These are phyloP conservation scores for Drosophila pegasa DNA, from an alignment of 2,888 invertebrate species.

Conservation along the genomic window DNA sequence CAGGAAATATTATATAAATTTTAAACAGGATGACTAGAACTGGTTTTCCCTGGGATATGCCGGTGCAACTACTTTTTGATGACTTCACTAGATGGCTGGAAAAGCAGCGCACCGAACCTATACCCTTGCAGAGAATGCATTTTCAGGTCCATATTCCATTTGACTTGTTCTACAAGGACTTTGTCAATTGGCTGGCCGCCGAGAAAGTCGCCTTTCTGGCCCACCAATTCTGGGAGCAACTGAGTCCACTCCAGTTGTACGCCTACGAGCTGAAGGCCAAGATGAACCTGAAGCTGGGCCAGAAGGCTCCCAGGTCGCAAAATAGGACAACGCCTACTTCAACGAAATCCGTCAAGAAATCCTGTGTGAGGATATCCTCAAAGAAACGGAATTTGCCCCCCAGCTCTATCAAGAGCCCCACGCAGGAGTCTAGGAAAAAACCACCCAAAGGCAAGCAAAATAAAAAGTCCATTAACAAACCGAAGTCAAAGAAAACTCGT, in stretches of 20 bases:
- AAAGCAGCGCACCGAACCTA: not conserved
- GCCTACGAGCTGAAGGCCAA: not conserved
- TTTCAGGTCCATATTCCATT: not conserved
- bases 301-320: too few species aligned
- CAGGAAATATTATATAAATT: not conserved
- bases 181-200: constrained; percentile 8
- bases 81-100: not conserved
- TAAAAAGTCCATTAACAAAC: not conserved
- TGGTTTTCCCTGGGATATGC: not conserved
- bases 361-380: not conserved
- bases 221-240: constrained; percentile 8
- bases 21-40: not conserved
- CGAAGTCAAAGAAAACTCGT: not conserved
- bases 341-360: not conserved
- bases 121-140: too few species aligned
- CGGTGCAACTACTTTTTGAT: not conserved
- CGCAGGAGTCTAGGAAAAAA: accelerated
- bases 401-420: not conserved
- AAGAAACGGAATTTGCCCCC: not conserved
- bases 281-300: not conserved
- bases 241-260: not conserved
- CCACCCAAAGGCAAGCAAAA: not conserved
- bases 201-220: constrained; percentile 1
- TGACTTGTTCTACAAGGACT: constrained; percentile 12
- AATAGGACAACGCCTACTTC: not conserved